Evolutionary conservation across 1,140 invertebrate genomes (phyloP), one percentile per base, ranked within the genome.

Genomic region (Papilio polyxenes): DNA sequence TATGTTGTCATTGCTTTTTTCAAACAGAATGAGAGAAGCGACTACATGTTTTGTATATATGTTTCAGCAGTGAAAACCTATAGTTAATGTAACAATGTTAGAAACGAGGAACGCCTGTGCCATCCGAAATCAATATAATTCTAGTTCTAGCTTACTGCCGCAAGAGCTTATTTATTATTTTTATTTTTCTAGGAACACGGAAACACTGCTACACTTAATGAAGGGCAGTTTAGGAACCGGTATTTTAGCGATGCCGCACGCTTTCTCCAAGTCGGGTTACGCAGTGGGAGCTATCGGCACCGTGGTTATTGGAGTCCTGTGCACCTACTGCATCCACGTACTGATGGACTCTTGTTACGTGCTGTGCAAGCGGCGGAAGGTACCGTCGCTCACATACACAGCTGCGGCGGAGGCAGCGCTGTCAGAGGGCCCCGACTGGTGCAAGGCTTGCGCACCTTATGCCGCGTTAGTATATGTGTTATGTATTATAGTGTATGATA

Each of bases 201-300:
- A 96, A 85, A 96, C 96, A 0, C 92, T 97, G 37, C 95, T 97
- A 56, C 96, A 97, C 89, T 88, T 97, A 37, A 87, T 97, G 51
- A 97, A 97, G 90, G 96, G 96, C 72, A 97, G 96, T 86, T 94
- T 97, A 79, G 97, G 97, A 17, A 97, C 97, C 2, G 97, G 97
- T 8, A 96, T 97, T 81, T 90, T 97, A 82, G 97, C 97, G 9
- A 97, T 97, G 96, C 97, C 97, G 48, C 95, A 96, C 86, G 97
- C 97, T 20, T 96, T 97, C 84, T 95, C 95, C 80, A 95, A 97
- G 87, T 95, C 96, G 7, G 97, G 97, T n/a, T 95, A 97, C 83
- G 90, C 95, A 75, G 96, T 96, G 83, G 96, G 96, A 10, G 87
- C 95, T 7, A 89, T 96, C 2, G 95, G 95, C 5, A 96, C 96